A percentile compares a stretch with the other conserved stretches of the same genome.
phyloP scores from a whole-genome alignment of 2,888 invertebrate species.

The Drosophila testacea region DNA sequence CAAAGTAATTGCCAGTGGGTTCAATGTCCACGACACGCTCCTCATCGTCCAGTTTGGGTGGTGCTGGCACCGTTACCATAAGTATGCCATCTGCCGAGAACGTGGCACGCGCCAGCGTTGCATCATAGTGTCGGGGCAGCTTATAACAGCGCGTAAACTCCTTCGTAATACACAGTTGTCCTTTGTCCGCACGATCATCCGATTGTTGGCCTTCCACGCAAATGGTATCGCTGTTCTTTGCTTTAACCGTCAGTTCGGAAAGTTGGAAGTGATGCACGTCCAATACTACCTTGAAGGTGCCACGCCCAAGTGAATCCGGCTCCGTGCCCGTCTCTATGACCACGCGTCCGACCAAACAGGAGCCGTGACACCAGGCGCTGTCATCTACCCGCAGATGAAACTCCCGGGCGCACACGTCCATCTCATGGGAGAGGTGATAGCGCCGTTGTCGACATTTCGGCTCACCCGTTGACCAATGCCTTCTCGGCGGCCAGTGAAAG shows the following conservation, averaged over 20 bases:
- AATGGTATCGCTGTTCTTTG: slow-evolving; percentile 80
- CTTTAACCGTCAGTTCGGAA: slow-evolving; percentile 81
- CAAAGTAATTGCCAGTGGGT: slow-evolving; percentile 80
- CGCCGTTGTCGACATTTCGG: slow-evolving; percentile 67
- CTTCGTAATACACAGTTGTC: slow-evolving; percentile 79
- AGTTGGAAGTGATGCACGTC: slow-evolving; percentile 83
- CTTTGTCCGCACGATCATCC: slow-evolving; percentile 75
- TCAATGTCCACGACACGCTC: slow-evolving; percentile 81
- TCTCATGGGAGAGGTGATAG: slow-evolving; percentile 69
- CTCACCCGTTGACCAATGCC: slow-evolving; percentile 72
- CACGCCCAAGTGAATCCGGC: slow-evolving; percentile 75
- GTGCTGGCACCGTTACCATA: slow-evolving; percentile 83
- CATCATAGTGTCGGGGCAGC: slow-evolving; percentile 82
- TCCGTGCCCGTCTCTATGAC: slow-evolving; percentile 80
- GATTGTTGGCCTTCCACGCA: slow-evolving; percentile 80
- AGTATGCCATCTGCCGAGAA: slow-evolving; percentile 83
- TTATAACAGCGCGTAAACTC: slow-evolving; percentile 82
- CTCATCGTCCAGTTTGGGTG: slow-evolving; percentile 80
- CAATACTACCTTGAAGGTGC: slow-evolving; percentile 81
- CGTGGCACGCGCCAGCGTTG: slow-evolving; percentile 79
- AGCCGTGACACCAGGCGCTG: slow-evolving; percentile 81
- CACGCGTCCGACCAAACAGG: slow-evolving; percentile 79
- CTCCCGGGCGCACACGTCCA: slow-evolving; percentile 78
- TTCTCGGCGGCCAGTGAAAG: slow-evolving; percentile 68
- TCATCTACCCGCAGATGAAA: slow-evolving; percentile 71